phyloP scores from a whole-genome alignment of 2,888 invertebrate genomes.

The Podabrus alpinus region DNA sequence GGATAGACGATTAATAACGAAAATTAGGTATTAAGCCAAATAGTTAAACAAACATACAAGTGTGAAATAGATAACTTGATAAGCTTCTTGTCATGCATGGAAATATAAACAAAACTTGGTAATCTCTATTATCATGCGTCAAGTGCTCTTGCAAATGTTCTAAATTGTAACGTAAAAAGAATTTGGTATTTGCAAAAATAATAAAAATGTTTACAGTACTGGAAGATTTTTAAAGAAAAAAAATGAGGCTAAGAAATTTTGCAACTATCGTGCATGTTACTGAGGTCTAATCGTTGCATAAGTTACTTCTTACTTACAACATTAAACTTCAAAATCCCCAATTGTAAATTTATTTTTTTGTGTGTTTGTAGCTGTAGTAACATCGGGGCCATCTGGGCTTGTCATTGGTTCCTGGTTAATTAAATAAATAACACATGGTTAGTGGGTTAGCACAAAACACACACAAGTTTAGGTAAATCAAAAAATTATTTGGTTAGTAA shows the following conservation, averaged over 20 bases:
- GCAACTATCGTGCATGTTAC: neutral
- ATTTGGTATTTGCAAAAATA: neutral
- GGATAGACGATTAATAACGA: neutral
- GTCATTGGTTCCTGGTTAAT: conserved; percentile 54
- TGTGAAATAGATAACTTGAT: neutral
- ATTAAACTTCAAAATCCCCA: conserved; percentile 78
- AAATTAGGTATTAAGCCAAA: neutral
- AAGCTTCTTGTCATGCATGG: neutral
- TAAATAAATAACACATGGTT: conserved; percentile 30
- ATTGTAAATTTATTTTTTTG: conserved; percentile 68
- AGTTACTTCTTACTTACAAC: conserved; percentile 18
- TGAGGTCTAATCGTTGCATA: neutral
- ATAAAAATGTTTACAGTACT: neutral
- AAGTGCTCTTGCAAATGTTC: neutral
- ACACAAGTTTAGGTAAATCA: neutral
- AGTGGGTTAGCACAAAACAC: conserved; percentile 2
- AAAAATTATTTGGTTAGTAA: neutral
- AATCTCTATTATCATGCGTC: neutral
- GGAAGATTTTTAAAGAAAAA: neutral
- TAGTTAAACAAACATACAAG: neutral
- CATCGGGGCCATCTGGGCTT: conserved; percentile 55
- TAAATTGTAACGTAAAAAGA: no score
- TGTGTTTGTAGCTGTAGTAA: conserved; percentile 55
- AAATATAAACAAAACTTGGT: neutral
- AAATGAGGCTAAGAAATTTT: neutral